Conservation (phyloP, 1,140 invertebrate species). For the Lucilia sericata region DNA sequence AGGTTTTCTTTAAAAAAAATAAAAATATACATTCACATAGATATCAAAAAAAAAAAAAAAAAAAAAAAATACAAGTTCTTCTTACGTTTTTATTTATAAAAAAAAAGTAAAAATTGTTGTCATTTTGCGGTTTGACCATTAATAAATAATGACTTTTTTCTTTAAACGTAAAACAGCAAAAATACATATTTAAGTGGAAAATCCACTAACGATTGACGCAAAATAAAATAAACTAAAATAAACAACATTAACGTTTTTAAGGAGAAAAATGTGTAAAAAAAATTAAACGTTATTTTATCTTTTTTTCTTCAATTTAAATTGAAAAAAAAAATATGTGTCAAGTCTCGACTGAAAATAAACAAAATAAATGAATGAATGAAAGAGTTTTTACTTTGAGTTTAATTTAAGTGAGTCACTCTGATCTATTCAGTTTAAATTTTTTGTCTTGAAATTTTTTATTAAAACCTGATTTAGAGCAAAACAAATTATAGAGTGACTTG, state of each 20-base stretch:
- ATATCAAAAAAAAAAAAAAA: too few species aligned
- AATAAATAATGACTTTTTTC: not conserved
- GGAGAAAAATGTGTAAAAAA: not conserved
- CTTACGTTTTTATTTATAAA: too few species aligned
- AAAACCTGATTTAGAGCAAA: too few species aligned
- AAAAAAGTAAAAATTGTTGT: not conserved
- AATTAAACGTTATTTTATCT: not conserved
- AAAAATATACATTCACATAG: too few species aligned
- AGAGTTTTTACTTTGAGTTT: too few species aligned
- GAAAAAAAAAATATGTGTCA: slow-evolving; percentile 5
- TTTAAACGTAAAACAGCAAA: not conserved
- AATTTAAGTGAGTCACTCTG: too few species aligned
- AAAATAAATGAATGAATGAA: slow-evolving; percentile 17
- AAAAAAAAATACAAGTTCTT: too few species aligned
- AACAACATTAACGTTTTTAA: not conserved
- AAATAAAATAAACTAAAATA: not conserved
- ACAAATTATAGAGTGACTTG: too few species aligned
- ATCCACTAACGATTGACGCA: slow-evolving; percentile 9
- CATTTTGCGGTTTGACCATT: not conserved
- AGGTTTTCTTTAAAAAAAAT: too few species aligned
- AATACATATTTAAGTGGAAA: not conserved
- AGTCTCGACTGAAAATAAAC: not conserved
- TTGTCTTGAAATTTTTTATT: too few species aligned
- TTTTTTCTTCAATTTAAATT: not conserved
- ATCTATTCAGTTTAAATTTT: too few species aligned